Evolutionary conservation across 2,113 vertebrate species (phyloP).

Genomic region (Campylomormyrus numenius): DNA sequence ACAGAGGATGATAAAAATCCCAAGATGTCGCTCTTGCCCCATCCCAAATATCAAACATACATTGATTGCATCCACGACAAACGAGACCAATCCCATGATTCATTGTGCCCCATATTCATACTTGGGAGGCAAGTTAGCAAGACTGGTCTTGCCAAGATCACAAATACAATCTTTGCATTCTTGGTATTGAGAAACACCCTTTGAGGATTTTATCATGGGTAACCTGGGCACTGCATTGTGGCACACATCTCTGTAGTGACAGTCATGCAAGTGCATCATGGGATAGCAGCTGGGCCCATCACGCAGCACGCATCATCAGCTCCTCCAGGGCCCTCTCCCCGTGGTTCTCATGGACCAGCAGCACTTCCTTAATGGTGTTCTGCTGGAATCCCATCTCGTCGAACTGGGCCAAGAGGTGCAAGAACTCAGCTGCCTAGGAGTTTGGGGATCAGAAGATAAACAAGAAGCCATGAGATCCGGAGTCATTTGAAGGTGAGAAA

Average conservation of each 20-base stretch:
- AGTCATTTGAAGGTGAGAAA: not conserved
- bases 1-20: not conserved
- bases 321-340: constrained; percentile 82
- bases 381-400: constrained; percentile 94
- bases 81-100: not conserved
- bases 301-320: constrained; percentile 69
- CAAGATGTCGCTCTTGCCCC: not conserved
- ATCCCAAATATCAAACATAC: not conserved
- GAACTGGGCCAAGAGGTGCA: constrained; percentile 81
- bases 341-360: constrained; percentile 82
- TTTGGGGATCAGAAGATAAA: not conserved
- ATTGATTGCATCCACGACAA: no score
- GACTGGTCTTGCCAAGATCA: not conserved
- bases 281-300: constrained; percentile 18
- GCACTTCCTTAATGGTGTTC: constrained; percentile 85
- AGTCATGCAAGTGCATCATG: not conserved
- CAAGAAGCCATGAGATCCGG: not conserved
- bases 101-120: not conserved
- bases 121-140: not conserved
- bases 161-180: not conserved
- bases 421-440: constrained; percentile 81
- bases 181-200: not conserved
- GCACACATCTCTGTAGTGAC: not conserved
- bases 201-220: not conserved
- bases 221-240: not conserved